Base-by-base conservation (phyloP, 2,797 vertebrate genomes). In the Petrocephalus schoutedeni region DNA sequence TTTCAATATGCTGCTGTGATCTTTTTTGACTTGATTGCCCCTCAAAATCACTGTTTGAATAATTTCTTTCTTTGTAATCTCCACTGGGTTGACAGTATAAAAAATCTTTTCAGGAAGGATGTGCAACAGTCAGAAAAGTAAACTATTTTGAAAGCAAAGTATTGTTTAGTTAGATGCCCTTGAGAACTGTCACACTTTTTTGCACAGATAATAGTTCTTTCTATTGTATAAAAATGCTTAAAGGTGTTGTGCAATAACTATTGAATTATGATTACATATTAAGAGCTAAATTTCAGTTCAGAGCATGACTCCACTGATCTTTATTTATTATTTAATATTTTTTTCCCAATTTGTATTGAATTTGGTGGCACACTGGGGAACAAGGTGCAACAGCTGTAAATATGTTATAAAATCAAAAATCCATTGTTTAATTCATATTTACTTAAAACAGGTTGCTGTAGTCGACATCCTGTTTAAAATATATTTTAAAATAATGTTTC, bases 351-450 rank as follows among this genome's bases (percentile, higher is more conserved):
- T 41, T 86, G 90, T 90, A 89, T 91, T 90, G 87, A 90, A 84
- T 89, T 89, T 80, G 86, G 91, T 89, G 80, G 87, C 91, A 89
- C 67, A 85, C 88, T 92, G 85, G 85, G 91, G 88, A 91, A 91
- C 89, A 87, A 89, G 89, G 88, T 88, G 90, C 77, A 91, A 92
- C 89, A 90, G 86, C 86, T 93, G 91, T 93, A 93, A 93, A 93
- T 91, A 91, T 4, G 90, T 91, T 88, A 92, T 90, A 90, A 93
- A 92, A 91, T 90, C 92, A 92, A 91, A 91, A 92, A 92, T 91
- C 91, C 91, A 92, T 91, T 92, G 91, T 91, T 92, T 91, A 89
- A 89, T 86, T 90, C 89, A 88, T 89, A 93, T 92, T 89, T 90
- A 88, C 80, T 88, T 85, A 87, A 89, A 88, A 59, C 85, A 88